Evolutionary conservation across 2,113 vertebrate genomes (phyloP).

Genomic region (Carassius auratus): DNA sequence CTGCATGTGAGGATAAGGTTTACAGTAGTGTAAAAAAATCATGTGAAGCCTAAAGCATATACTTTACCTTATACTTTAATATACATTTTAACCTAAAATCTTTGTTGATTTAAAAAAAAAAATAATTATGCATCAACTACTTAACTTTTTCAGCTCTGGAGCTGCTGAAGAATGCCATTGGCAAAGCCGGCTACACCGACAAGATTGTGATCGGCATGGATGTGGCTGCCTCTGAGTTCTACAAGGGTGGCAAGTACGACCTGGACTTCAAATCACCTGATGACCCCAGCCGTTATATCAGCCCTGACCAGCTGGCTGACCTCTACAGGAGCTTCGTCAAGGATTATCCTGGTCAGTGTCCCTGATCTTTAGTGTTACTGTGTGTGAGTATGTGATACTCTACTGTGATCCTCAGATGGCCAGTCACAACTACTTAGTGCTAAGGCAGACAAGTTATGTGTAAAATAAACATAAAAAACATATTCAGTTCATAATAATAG

Average conservation of each 20-base stretch:
- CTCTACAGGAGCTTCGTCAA: constrained; percentile 91
- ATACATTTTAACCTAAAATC: neutral
- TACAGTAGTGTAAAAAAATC: neutral
- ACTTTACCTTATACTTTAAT: too few species aligned
- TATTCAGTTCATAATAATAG: neutral
- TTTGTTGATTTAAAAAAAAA: neutral
- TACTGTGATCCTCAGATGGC: neutral
- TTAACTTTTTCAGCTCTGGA: constrained; percentile 82
- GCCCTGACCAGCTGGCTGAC: constrained; percentile 86
- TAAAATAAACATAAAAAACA: neutral
- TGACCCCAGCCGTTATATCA: constrained; percentile 89
- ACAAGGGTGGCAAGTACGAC: constrained; percentile 90
- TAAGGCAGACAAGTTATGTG: neutral
- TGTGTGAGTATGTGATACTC: neutral
- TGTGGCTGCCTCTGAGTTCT: constrained; percentile 96
- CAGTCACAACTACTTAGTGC: neutral
- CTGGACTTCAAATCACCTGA: constrained; percentile 98
- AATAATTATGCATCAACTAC: neutral
- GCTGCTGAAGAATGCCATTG: constrained; percentile 88
- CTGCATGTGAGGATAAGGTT: too few species aligned
- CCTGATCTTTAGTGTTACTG: constrained; percentile 15
- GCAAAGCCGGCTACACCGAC: constrained; percentile 91
- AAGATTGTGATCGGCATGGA: constrained; percentile 98
- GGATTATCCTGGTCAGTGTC: constrained; percentile 84
- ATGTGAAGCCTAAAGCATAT: neutral